These are phyloP conservation scores for Yoshiicerus persimilis DNA, from an alignment of 1,140 invertebrate species.

Conservation along the genomic window DNA sequence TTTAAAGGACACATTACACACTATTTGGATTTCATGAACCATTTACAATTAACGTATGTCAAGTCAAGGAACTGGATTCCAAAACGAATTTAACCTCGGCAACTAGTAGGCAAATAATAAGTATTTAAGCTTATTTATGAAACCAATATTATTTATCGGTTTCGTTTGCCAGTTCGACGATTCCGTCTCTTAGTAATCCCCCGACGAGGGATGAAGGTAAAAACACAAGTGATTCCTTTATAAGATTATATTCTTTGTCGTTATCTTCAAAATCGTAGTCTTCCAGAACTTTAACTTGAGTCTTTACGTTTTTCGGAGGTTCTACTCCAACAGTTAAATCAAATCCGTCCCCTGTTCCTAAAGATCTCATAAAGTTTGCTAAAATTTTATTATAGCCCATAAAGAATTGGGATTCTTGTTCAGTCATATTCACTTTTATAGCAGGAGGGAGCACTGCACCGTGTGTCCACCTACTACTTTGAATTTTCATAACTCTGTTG, in stretches of 20 bases:
- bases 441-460: conserved; percentile 84
- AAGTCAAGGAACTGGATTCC: too few relatives aligned
- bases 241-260: background rate
- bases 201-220: background rate
- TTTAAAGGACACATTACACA: too few relatives aligned
- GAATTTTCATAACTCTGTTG: conserved; percentile 75
- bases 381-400: conserved; percentile 81
- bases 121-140: too few relatives aligned
- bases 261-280: background rate
- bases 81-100: too few relatives aligned
- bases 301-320: conserved; percentile 74
- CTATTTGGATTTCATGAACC: too few relatives aligned
- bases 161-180: background rate
- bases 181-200: background rate
- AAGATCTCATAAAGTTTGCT: conserved; percentile 83
- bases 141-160: background rate
- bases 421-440: conserved; percentile 75
- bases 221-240: background rate
- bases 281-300: background rate
- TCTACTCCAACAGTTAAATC: conserved; percentile 83
- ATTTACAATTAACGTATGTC: too few relatives aligned
- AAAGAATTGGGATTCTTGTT: conserved; percentile 84
- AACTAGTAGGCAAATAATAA: too few relatives aligned
- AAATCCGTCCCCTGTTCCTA: conserved; percentile 76
- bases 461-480: conserved; percentile 87